phyloP scores from a whole-genome alignment of 2,888 invertebrate species.

The Hydrotaea cyrtoneurina region DNA sequence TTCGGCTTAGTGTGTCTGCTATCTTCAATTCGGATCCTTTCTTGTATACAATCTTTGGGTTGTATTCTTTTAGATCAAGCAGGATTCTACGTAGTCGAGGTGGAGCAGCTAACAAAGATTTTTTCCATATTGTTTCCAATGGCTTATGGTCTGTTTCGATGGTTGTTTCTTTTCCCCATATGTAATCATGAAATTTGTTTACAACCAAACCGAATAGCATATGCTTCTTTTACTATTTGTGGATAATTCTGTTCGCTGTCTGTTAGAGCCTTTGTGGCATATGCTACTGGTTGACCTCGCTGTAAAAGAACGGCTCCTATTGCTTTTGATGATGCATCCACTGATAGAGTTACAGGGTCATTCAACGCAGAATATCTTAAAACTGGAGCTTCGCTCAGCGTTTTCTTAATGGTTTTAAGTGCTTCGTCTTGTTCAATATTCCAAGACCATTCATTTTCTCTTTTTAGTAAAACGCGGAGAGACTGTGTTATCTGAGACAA shows the following conservation, averaged over 20 bases:
- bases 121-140: constrained; percentile 19
- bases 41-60: constrained; percentile 27
- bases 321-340: constrained; percentile 29
- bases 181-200: constrained; percentile 39
- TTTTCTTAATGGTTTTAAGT: not conserved
- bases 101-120: not conserved
- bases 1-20: constrained; percentile 44
- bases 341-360: not conserved
- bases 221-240: constrained; percentile 21
- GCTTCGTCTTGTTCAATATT: not conserved
- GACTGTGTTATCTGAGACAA: not conserved
- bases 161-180: constrained; percentile 31
- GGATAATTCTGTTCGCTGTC: not conserved
- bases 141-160: constrained; percentile 39
- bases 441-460: not conserved
- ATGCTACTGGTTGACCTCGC: constrained; percentile 31
- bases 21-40: constrained; percentile 21
- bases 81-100: constrained; percentile 9
- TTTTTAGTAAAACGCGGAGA: not conserved
- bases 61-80: not conserved
- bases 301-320: constrained; percentile 30
- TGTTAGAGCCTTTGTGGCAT: constrained; percentile 37
- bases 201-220: constrained; percentile 43
- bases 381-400: constrained; percentile 13
- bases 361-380: too few species aligned